Evolutionary conservation across 2,888 invertebrate genomes (phyloP).

Genomic region (Papilio protenor): DNA sequence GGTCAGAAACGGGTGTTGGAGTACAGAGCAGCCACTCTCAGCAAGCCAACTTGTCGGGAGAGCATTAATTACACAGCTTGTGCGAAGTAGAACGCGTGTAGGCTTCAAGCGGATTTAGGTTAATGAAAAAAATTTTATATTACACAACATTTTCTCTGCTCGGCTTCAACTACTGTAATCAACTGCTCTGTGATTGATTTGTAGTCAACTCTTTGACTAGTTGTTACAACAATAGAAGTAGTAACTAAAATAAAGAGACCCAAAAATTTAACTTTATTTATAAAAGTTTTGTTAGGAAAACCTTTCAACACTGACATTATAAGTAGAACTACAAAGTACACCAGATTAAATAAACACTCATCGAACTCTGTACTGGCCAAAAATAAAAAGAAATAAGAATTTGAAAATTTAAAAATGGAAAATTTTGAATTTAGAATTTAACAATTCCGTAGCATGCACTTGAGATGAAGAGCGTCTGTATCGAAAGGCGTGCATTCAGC

Average conservation of each 20-base stretch:
- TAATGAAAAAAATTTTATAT: slow-evolving; percentile 29
- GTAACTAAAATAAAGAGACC: not conserved
- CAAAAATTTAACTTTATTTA: no score
- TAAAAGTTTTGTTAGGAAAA: not conserved
- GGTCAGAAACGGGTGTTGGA: slow-evolving; percentile 36
- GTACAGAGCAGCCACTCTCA: slow-evolving; percentile 25
- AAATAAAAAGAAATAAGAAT: not conserved
- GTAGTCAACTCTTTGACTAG: not conserved
- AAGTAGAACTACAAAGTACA: not conserved
- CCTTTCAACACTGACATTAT: not conserved
- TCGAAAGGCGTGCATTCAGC: slow-evolving; percentile 22
- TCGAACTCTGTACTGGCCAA: not conserved
- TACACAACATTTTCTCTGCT: not conserved
- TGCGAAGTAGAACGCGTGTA: slow-evolving; percentile 37
- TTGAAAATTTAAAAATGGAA: slow-evolving; percentile 6
- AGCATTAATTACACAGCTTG: slow-evolving; percentile 40
- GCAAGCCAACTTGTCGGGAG: slow-evolving; percentile 27
- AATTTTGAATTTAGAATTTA: slow-evolving; percentile 22
- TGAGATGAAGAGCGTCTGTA: slow-evolving; percentile 18
- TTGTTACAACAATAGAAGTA: not conserved
- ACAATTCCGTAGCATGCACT: slow-evolving; percentile 11
- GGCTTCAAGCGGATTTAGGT: slow-evolving; percentile 38
- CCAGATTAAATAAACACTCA: no score
- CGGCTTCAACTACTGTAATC: slow-evolving; percentile 12
- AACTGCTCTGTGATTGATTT: slow-evolving; percentile 15